Conservation (phyloP, 2,797 vertebrate species). For the Pygocentrus nattereri region DNA sequence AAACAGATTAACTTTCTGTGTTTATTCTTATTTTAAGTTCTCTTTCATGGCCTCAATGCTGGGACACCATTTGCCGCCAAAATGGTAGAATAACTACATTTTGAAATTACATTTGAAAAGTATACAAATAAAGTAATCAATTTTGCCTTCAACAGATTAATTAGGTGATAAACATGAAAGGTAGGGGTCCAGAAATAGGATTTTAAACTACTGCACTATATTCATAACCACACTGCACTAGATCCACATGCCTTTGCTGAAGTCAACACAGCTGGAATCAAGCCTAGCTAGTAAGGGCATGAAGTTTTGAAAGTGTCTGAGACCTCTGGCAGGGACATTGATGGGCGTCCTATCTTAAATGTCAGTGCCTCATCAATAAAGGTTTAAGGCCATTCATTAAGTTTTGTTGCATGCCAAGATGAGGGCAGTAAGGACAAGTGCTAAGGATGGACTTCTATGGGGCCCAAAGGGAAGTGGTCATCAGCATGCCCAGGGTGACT, state of each 20-base stretch:
- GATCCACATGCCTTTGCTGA: background rate
- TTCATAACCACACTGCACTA: background rate
- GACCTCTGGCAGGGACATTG: conserved; percentile 48
- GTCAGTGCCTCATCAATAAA: conserved; percentile 63
- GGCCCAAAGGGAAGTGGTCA: conserved; percentile 37
- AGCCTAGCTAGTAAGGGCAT: conserved; percentile 40
- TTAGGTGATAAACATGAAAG: background rate
- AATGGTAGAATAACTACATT: background rate
- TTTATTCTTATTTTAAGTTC: too few species aligned
- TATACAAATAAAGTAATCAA: background rate
- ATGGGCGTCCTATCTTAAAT: conserved; percentile 63
- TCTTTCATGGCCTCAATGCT: too few species aligned
- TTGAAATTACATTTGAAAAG: background rate
- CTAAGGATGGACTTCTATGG: conserved; percentile 38
- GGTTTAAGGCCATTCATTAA: conserved; percentile 59
- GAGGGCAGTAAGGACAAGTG: conserved; percentile 48
- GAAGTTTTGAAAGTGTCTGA: conserved; percentile 45
- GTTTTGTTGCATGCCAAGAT: conserved; percentile 53
- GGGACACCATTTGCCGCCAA: too few species aligned
- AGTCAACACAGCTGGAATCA: background rate
- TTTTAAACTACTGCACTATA: background rate
- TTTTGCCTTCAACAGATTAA: background rate
- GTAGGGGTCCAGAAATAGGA: too few species aligned
- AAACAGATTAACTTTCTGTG: too few species aligned
- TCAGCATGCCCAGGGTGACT: conserved; percentile 44